Evolutionary conservation across 1,140 invertebrate genomes (phyloP).

Genomic region (Drosophila subpulchrella): DNA sequence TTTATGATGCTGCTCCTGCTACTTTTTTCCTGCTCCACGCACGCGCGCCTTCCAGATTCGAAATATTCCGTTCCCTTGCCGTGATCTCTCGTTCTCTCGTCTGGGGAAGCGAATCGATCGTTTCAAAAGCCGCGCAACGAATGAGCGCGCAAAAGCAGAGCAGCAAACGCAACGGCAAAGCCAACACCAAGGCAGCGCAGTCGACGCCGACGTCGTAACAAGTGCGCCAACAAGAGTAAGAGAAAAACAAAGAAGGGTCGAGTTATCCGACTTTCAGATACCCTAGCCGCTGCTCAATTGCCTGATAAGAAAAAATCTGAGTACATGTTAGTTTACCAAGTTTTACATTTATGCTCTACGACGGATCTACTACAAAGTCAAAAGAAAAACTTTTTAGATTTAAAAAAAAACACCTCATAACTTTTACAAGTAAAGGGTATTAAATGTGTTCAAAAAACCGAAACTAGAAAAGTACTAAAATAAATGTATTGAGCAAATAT

Average conservation of each 20-base stretch:
- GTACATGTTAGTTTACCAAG: no score
- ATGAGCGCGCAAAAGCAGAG: slow-evolving; percentile 64
- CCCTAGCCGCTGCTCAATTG: background rate
- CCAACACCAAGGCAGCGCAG: slow-evolving; percentile 33
- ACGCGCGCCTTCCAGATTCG: slow-evolving; percentile 51
- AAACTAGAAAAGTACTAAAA: slow-evolving; percentile 62
- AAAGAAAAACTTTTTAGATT: background rate
- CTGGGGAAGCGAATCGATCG: slow-evolving; percentile 55
- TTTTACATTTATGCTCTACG: no score
- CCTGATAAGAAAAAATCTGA: background rate
- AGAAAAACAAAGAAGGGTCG: background rate
- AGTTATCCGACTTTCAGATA: background rate
- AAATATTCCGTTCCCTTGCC: slow-evolving; percentile 8
- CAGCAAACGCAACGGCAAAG: slow-evolving; percentile 41
- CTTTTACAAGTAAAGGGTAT: background rate
- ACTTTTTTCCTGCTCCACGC: slow-evolving; percentile 43
- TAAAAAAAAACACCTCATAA: background rate
- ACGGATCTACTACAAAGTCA: no score
- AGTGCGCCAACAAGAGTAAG: slow-evolving; percentile 52
- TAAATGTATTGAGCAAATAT: slow-evolving; percentile 81
- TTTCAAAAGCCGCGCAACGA: slow-evolving; percentile 72
- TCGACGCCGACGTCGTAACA: slow-evolving; percentile 66
- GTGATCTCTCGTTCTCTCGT: slow-evolving; percentile 36
- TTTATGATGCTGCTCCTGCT: slow-evolving; percentile 20
- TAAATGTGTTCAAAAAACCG: background rate